Evolutionary conservation across 2,113 vertebrate genomes (phyloP).

Genomic region (Oreochromis niloticus): DNA sequence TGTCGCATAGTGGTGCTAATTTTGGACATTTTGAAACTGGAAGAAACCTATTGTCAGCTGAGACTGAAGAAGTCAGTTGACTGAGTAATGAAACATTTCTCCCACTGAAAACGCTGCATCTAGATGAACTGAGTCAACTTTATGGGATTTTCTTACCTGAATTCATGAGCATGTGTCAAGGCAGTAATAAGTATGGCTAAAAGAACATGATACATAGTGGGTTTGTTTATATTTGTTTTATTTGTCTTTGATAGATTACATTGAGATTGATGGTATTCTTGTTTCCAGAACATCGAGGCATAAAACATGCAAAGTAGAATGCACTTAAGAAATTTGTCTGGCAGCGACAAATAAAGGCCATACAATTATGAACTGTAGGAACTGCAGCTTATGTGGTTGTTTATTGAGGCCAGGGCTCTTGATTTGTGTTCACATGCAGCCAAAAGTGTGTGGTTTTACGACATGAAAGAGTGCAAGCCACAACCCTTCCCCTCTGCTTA

Average conservation of each 20-base stretch:
- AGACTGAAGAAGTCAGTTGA: background rate
- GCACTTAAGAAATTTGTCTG: background rate
- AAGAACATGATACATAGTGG: background rate
- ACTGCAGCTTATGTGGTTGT: background rate
- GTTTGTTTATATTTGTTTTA: background rate
- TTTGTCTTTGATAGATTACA: background rate
- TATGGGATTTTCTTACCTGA: background rate
- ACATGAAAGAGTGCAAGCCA: conserved; percentile 16
- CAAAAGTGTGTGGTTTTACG: background rate
- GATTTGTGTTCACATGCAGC: background rate
- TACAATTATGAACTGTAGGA: background rate
- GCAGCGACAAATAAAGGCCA: background rate
- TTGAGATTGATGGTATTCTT: background rate
- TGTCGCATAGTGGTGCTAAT: background rate
- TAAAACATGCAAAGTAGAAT: background rate
- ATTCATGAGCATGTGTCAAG: background rate
- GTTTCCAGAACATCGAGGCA: background rate
- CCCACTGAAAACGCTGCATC: background rate
- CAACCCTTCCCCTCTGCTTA: conserved; percentile 37
- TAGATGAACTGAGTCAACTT: background rate
- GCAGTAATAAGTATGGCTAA: background rate
- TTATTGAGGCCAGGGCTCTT: background rate
- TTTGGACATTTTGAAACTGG: background rate
- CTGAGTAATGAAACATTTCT: background rate
- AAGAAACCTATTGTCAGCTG: background rate